These are phyloP conservation scores for Trissonchulus latispiculum DNA, from an alignment of 2,888 invertebrate species.

Conservation along the genomic window DNA sequence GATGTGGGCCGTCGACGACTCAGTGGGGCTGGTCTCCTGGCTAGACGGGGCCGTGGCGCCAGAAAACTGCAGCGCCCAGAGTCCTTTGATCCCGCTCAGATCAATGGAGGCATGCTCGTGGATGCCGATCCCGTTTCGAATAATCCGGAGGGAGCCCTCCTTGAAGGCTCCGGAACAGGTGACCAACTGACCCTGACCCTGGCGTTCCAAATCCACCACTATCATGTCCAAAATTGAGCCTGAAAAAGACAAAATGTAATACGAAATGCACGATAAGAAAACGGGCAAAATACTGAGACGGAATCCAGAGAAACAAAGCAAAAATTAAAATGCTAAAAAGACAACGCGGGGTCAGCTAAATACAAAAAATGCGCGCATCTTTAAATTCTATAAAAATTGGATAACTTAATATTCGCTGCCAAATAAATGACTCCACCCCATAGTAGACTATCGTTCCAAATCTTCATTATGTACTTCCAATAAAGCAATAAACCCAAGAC, in stretches of 20 bases:
- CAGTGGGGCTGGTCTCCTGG: conserved; percentile 47
- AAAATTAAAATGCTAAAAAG: no score
- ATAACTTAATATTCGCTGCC: no score
- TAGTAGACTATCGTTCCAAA: no score
- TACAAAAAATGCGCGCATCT: no score
- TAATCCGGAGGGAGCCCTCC: conserved; percentile 90
- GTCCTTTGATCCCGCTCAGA: conserved; percentile 80
- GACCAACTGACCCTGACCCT: conserved; percentile 89
- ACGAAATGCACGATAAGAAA: background rate
- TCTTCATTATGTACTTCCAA: no score
- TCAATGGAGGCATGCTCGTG: conserved; percentile 89
- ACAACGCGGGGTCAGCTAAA: no score
- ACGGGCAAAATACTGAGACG: no score
- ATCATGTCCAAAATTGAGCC: conserved; percentile 94
- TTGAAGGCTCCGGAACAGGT: conserved; percentile 95
- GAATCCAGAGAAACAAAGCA: no score
- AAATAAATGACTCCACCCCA: no score
- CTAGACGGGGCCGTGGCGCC: no score
- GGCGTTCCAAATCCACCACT: conserved; percentile 83
- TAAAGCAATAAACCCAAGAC: no score
- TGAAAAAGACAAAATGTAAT: background rate
- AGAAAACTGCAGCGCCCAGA: conserved; percentile 87
- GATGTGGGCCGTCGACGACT: conserved; percentile 21
- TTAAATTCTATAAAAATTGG: no score
- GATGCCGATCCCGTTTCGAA: conserved; percentile 87